Conservation (phyloP, 1,140 invertebrate species). For the Pseudomyrmex gracilis region DNA sequence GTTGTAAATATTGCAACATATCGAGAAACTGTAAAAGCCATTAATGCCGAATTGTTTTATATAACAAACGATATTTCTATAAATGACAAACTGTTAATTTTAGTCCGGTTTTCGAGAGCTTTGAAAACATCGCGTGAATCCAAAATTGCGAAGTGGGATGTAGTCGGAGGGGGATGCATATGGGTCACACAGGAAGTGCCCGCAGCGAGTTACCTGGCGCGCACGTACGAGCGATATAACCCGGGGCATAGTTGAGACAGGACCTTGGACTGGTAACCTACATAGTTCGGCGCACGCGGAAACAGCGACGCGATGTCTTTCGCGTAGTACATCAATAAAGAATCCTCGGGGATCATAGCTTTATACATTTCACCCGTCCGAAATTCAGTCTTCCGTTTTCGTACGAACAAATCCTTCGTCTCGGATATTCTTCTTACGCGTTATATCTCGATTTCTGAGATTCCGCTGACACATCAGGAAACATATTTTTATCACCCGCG, state of each 20-base stretch:
- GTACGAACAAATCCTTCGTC: not conserved
- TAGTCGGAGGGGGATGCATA: constrained; percentile 41
- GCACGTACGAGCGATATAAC: constrained; percentile 53
- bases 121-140: not conserved
- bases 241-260: constrained; percentile 61
- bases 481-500: not conserved
- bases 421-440: not conserved
- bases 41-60: not conserved
- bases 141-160: not conserved
- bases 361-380: not conserved
- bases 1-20: not conserved
- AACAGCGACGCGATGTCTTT: constrained; percentile 65
- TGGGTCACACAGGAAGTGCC: constrained; percentile 68
- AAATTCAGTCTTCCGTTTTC: constrained; percentile 13
- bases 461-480: constrained; percentile 4
- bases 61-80: not conserved
- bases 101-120: not conserved
- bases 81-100: not conserved
- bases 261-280: constrained; percentile 74
- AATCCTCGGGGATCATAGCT: not conserved
- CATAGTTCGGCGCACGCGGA: constrained; percentile 61
- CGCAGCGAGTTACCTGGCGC: constrained; percentile 60
- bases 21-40: not conserved
- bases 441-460: constrained; percentile 9
- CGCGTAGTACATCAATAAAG: constrained; percentile 64